phyloP scores from a whole-genome alignment of 2,113 vertebrate species.

The Opisthocomus hoazin region DNA sequence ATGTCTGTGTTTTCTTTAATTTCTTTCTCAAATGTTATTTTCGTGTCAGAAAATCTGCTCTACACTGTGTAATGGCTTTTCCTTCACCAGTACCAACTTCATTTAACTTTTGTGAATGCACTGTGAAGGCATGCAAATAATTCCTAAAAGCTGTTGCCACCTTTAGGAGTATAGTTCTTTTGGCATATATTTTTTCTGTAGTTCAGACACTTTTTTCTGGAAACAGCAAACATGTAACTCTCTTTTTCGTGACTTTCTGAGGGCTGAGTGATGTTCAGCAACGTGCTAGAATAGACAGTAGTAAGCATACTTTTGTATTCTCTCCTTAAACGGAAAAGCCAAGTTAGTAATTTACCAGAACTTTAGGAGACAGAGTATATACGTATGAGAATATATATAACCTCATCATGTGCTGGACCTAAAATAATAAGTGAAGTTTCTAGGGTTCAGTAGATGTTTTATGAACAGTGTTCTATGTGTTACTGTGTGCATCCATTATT shows the following conservation, averaged over 20 bases:
- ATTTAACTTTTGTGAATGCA: background rate
- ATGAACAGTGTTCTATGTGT: background rate
- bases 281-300: background rate
- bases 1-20: background rate
- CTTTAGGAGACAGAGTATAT: background rate
- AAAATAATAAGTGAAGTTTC: background rate
- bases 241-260: background rate
- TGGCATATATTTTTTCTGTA: background rate
- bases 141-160: background rate
- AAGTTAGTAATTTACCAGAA: background rate
- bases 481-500: constrained; percentile 4
- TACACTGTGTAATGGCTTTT: background rate
- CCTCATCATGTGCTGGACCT: background rate
- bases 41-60: background rate
- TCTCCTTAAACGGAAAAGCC: background rate
- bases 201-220: background rate
- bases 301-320: background rate
- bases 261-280: background rate
- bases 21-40: background rate
- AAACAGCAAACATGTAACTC: background rate
- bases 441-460: background rate
- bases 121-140: background rate
- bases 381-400: background rate
- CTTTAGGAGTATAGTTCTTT: background rate
- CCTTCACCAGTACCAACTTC: background rate